A percentile compares a stretch with the other conserved stretches of the same genome.
phyloP scores from a whole-genome alignment of 1,140 invertebrate genomes.

The Charaxes varanes region DNA sequence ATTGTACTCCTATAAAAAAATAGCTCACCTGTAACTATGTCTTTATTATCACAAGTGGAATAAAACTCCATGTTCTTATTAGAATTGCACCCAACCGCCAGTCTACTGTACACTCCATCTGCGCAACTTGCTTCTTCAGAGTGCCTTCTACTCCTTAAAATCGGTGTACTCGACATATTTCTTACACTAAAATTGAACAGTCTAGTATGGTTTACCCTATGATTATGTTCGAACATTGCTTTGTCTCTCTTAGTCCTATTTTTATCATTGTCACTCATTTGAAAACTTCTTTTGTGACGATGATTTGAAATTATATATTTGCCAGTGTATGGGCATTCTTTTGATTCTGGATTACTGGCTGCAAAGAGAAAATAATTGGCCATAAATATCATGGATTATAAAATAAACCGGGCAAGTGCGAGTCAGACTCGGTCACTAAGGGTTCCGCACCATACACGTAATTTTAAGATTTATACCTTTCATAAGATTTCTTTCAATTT shows the following conservation, averaged over 20 bases:
- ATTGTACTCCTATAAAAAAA: slow-evolving; percentile 1
- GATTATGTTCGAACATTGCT: slow-evolving; percentile 46
- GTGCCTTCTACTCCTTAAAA: slow-evolving; percentile 46
- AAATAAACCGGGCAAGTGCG: no score
- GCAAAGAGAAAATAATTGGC: slow-evolving; percentile 60
- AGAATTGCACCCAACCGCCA: slow-evolving; percentile 82
- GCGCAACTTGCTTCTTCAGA: slow-evolving; percentile 40
- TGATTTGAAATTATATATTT: slow-evolving; percentile 81
- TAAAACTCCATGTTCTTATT: slow-evolving; percentile 85
- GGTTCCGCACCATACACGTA: no score
- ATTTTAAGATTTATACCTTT: no score
- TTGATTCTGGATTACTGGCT: slow-evolving; percentile 82
- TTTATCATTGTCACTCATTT: slow-evolving; percentile 26
- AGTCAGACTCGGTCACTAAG: no score
- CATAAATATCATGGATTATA: background rate
- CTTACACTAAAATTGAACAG: slow-evolving; percentile 66
- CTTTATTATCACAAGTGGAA: slow-evolving; percentile 80
- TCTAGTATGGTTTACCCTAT: slow-evolving; percentile 59
- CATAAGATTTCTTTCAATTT: no score
- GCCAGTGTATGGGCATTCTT: slow-evolving; percentile 82
- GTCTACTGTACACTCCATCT: slow-evolving; percentile 73
- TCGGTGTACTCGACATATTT: slow-evolving; percentile 54
- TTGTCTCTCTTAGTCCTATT: slow-evolving; percentile 40
- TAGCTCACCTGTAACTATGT: slow-evolving; percentile 64
- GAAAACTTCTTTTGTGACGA: slow-evolving; percentile 51